Base-by-base conservation (phyloP, 2,888 invertebrate species). In the Philonicus albiceps region DNA sequence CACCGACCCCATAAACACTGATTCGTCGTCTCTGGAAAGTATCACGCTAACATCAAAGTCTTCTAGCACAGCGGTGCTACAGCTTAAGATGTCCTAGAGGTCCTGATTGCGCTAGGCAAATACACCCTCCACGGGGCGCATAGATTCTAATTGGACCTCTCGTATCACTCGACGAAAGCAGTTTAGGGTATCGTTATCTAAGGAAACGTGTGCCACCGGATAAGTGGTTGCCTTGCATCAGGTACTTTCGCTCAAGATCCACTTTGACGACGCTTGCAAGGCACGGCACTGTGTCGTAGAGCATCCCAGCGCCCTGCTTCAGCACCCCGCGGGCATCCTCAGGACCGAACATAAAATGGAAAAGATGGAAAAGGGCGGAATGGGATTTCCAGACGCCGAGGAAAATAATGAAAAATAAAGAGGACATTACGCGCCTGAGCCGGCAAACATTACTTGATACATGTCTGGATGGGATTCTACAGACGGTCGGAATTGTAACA, bases 371-470 rank as follows among this genome's bases (percentile, higher is more conserved):
- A 37, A 40, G 7, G 27, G 4, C 27, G 55, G 49, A 81, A 81
- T 81, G 34, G 55, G 81, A 81, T 81, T 55, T 81, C 81, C 81
- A 81, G 81, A 81, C 81, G 30, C 19, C 81, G 55, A 31, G 34
- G 19, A 81, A 81, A 81, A 81, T 81, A 81, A 81, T 81, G 81
- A 81, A 81, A 81, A 81, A 81, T 81, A 81, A 81, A 81, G 81
- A 55, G 81, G 81, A 81, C 55, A 81, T 81, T 81, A 81, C 81
- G 81, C 81, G 81, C 81, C 64, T 64, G 81, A 81, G 55, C 55
- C 81, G 81, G 55, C 55, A n/a, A 55, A 49, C 55, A 64, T 64
- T 81, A 53, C 81, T 81, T 81, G 81, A 81, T 81, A 81, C 31
- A 81, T 81, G 81, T 81, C 55, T 81, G 81, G 81, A 81, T 81